Evolutionary conservation across 2,797 vertebrate genomes (phyloP).

Genomic region (Buceros bicornis): DNA sequence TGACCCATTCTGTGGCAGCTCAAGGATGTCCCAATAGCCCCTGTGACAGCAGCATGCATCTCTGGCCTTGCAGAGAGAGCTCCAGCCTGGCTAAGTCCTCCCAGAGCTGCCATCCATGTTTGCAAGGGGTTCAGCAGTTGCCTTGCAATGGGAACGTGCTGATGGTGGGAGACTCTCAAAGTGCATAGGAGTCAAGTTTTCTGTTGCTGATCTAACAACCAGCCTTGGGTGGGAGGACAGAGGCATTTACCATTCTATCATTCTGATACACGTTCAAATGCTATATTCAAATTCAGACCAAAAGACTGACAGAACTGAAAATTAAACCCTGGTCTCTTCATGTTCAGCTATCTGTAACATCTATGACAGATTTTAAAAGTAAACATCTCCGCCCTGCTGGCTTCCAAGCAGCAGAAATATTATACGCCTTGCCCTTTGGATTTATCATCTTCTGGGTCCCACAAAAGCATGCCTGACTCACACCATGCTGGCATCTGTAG

Average conservation of each 20-base stretch:
- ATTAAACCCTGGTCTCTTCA: not conserved
- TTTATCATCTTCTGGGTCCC: not conserved
- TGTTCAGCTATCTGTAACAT: not conserved
- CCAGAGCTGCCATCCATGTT: not conserved
- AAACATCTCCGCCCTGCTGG: not conserved
- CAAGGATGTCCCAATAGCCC: accelerated
- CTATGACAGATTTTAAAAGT: slow-evolving; percentile 27
- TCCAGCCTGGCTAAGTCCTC: not conserved
- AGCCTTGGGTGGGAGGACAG: not conserved
- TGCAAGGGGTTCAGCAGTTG: not conserved
- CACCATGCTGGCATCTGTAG: not conserved
- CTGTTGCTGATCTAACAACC: not conserved
- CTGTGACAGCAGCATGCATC: not conserved
- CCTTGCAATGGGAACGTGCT: not conserved
- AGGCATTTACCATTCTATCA: not conserved
- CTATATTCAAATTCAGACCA: not conserved
- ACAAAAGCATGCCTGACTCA: not conserved
- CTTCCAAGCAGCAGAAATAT: not conserved
- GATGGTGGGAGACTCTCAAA: not conserved
- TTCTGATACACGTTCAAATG: not conserved
- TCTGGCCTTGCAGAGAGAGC: not conserved
- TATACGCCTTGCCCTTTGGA: not conserved
- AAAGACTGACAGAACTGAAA: not conserved
- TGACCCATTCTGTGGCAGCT: not conserved
- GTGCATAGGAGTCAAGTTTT: not conserved